phyloP scores from a whole-genome alignment of 2,888 invertebrate genomes.

The Rhagophthalmus giganteus region DNA sequence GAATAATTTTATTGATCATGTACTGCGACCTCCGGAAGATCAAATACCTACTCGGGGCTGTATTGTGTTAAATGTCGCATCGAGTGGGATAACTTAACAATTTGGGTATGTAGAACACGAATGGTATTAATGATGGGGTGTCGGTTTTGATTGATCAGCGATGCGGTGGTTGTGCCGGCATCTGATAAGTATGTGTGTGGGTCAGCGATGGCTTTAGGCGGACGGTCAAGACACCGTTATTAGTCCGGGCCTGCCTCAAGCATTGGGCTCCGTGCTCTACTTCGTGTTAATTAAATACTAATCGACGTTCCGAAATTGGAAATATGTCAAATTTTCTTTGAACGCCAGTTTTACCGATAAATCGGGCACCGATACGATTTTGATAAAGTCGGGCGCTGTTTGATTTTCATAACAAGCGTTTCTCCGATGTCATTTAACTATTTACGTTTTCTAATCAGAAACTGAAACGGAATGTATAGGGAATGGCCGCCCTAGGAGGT shows the following conservation, averaged over 20 bases:
- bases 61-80: too few relatives aligned
- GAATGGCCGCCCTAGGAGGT: conserved; percentile 35
- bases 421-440: not conserved
- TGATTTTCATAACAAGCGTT: too few relatives aligned
- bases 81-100: conserved; percentile 12
- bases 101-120: conserved; percentile 29
- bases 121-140: conserved; percentile 33
- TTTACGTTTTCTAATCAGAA: conserved; percentile 5
- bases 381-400: too few relatives aligned
- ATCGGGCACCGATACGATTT: too few relatives aligned
- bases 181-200: conserved; percentile 49
- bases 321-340: conserved; percentile 27
- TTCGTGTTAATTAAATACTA: conserved; percentile 48
- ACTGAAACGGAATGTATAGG: conserved; percentile 16
- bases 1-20: too few relatives aligned
- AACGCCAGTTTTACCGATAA: too few relatives aligned
- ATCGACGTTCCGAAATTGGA: conserved; percentile 37
- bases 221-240: conserved; percentile 54
- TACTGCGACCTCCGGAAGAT: too few relatives aligned
- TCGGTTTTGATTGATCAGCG: conserved; percentile 36
- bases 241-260: conserved; percentile 51
- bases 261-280: conserved; percentile 44
- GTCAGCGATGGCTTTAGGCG: conserved; percentile 44
- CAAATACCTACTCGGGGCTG: too few relatives aligned
- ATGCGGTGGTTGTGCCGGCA: conserved; percentile 28